Evolutionary conservation across 2,888 invertebrate species (phyloP), one percentile per base, ranked within the genome.

Genomic region (Trissolcus brochymenae): DNA sequence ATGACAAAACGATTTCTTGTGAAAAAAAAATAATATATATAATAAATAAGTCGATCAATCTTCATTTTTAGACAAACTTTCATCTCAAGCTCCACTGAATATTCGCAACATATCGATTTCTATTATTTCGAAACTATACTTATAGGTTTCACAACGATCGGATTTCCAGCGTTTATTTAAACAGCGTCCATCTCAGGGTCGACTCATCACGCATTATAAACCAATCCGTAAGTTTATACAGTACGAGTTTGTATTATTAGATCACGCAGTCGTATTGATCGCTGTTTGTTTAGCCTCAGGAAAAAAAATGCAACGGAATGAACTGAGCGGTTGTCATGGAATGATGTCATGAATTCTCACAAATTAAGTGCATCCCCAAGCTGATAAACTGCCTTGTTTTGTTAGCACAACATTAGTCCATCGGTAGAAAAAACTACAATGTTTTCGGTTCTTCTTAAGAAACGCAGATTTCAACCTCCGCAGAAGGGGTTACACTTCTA

Each of bases 271-370:
- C 78, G 73, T 79, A 80, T 85, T 82, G 82, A 82, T 81, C 81
- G 75, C 76, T 75, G 84, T 86, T 87, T 85, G 82, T 87, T 87
- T 85, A 84, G 84, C 85, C 83, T 86, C 84, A 35, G 35, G 11
- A 7, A 9, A 85, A 86, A 86, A 83, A 83, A 82, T 82, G 83
- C 82, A 81, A 81, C 81, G 83, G 84, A 85, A 85, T 82, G 84
- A 84, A 85, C 83, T 83, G 82, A 81, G 80, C 83, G 82, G 81
- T 86, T 88, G 88, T 89, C 87, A 88, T 88, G 87, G 88, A 89
- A 88, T 89, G 88, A 88, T 88, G 87, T 88, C 88, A 88, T 87
- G 88, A 87, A 84, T 83, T 85, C 82, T 83, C 71, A 78, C 71
- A 72, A 67, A 73, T 70, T 74, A 43, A 67, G 65, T 56, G 64